These are phyloP conservation scores for Bellardia pandia DNA, from an alignment of 2,888 invertebrate genomes.

Conservation along the genomic window DNA sequence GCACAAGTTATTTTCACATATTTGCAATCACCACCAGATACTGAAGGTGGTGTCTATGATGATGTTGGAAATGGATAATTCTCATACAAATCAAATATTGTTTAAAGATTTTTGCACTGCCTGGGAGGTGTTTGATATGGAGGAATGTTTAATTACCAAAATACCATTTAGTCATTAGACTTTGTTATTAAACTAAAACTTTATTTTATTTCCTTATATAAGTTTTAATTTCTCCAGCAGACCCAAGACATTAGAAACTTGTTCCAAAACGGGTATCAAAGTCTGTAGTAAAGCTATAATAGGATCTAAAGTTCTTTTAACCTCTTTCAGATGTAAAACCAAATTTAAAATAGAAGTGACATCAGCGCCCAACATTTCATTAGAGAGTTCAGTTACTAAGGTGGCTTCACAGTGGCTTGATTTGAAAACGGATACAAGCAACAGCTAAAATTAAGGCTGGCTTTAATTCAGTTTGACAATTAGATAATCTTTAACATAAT, in stretches of 20 bases:
- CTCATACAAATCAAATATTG: slow-evolving; percentile 72
- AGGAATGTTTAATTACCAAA: slow-evolving; percentile 72
- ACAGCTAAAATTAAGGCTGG: not conserved
- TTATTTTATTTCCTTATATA: not conserved
- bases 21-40: slow-evolving; percentile 71
- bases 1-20: slow-evolving; percentile 74
- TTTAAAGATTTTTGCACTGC: slow-evolving; percentile 75
- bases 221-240: not conserved
- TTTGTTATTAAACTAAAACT: not conserved
- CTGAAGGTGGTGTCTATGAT: slow-evolving; percentile 72
- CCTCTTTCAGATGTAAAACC: slow-evolving; percentile 11
- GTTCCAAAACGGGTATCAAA: slow-evolving; percentile 6
- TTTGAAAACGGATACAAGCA: not conserved
- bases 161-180: slow-evolving; percentile 63
- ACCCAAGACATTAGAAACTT: slow-evolving; percentile 25
- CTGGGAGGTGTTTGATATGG: slow-evolving; percentile 75
- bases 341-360: slow-evolving; percentile 11
- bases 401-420: not conserved
- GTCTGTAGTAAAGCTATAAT: slow-evolving; percentile 18
- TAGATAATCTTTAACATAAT: not conserved
- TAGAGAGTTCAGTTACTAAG: not conserved
- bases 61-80: slow-evolving; percentile 75
- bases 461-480: not conserved
- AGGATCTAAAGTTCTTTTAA: slow-evolving; percentile 8
- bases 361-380: slow-evolving; percentile 13